A percentile compares a stretch with the other conserved stretches of the same genome.
Evolutionary conservation across 2,113 vertebrate genomes (phyloP).

Genomic region (Zeus faber): DNA sequence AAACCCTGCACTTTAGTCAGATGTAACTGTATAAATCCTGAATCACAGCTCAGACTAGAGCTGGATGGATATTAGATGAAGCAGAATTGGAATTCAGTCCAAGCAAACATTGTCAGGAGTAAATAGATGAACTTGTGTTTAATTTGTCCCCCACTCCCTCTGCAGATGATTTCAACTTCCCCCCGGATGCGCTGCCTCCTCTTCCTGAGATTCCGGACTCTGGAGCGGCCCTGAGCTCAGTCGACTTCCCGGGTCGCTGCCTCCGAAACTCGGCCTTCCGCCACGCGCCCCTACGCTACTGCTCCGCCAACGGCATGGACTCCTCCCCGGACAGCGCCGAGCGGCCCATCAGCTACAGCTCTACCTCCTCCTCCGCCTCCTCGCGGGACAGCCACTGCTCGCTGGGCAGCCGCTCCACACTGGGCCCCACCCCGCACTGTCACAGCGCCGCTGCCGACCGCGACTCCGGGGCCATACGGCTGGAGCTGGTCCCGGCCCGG

Average conservation of each 20-base stretch:
- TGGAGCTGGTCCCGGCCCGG: constrained; percentile 87
- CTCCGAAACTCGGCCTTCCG: constrained; percentile 67
- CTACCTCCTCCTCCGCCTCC: constrained; percentile 94
- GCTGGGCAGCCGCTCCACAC: constrained; percentile 87
- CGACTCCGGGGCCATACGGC: constrained; percentile 87
- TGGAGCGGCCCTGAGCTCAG: constrained; percentile 69
- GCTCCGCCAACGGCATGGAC: constrained; percentile 85
- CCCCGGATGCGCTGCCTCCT: constrained; percentile 76
- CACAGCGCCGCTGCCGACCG: constrained; percentile 77
- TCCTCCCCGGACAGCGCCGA: constrained; percentile 83
- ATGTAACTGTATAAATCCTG: too few species aligned
- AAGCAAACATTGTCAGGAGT: neutral
- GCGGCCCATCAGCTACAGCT: constrained; percentile 93
- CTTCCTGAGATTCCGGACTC: constrained; percentile 75
- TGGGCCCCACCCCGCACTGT: constrained; percentile 82
- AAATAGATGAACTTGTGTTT: neutral
- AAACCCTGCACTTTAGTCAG: too few species aligned
- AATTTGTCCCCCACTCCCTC: constrained; percentile 7
- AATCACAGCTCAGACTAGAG: too few species aligned
- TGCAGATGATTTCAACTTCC: constrained; percentile 82
- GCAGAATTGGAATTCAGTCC: too few species aligned
- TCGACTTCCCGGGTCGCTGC: constrained; percentile 64
- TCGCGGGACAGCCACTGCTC: constrained; percentile 96
- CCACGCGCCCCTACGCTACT: constrained; percentile 60
- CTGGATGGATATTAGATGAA: too few species aligned